These are phyloP conservation scores for Drosophila funebris DNA, from an alignment of 1,140 invertebrate species.

Conservation along the genomic window DNA sequence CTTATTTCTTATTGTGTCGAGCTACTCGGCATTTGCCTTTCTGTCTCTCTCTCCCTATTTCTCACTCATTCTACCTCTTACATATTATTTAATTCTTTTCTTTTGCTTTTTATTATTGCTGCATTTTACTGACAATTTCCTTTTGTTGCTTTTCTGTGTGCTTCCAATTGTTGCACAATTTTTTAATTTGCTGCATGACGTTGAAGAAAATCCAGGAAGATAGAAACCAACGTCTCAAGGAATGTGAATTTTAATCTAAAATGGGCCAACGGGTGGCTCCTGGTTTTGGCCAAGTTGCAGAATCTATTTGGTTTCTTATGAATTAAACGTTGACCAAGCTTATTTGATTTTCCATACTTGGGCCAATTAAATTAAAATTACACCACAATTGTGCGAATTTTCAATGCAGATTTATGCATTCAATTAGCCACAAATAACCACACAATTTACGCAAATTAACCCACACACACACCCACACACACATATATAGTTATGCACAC, in stretches of 20 bases:
- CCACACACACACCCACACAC: conserved; percentile 9
- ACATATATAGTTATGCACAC: neutral
- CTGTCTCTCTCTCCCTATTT: conserved; percentile 36
- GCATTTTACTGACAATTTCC: conserved; percentile 74
- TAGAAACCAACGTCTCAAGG: conserved; percentile 21
- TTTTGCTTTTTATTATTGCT: conserved; percentile 43
- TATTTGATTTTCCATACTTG: conserved; percentile 3
- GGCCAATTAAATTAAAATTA: conserved; percentile 62
- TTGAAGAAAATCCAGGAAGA: conserved; percentile 26
- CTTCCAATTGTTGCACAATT: conserved; percentile 81
- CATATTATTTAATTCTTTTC: conserved; percentile 20
- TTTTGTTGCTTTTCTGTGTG: conserved; percentile 50
- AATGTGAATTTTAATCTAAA: conserved; percentile 69
- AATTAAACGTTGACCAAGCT: neutral
- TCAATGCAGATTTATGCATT: conserved; percentile 61
- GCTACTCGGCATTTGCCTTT: conserved; percentile 52
- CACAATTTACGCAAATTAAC: conserved; percentile 65
- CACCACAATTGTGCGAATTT: conserved; percentile 37
- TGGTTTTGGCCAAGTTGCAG: neutral
- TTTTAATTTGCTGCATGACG: conserved; percentile 75
- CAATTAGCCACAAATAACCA: conserved; percentile 74
- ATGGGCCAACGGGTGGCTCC: neutral
- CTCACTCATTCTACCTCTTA: conserved; percentile 39
- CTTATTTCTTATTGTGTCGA: conserved; percentile 74
- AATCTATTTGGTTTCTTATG: neutral